phyloP scores from a whole-genome alignment of 1,140 invertebrate genomes.

The Solen grandis region DNA sequence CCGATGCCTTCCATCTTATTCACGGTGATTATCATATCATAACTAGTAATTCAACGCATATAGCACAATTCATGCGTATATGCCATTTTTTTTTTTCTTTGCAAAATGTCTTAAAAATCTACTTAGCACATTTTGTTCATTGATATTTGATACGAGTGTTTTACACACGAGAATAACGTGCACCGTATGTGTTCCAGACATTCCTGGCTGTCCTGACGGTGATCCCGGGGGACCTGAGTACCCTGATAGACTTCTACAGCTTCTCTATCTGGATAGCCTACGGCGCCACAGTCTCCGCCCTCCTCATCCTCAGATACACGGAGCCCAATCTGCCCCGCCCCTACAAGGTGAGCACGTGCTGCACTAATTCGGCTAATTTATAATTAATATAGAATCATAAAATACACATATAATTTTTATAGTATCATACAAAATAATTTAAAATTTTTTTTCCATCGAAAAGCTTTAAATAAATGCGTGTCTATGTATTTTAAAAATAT shows the following conservation, averaged over 20 bases:
- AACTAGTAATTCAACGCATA: neutral
- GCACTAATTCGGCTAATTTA: neutral
- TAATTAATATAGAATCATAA: neutral
- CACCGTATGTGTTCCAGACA: slow-evolving; percentile 47
- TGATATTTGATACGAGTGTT: neutral
- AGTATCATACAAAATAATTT: neutral
- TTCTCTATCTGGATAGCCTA: slow-evolving; percentile 75
- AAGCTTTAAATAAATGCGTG: neutral
- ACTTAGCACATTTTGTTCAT: neutral
- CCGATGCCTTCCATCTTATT: slow-evolving; percentile 94
- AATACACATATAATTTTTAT: neutral
- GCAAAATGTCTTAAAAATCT: neutral
- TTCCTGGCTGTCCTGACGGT: slow-evolving; percentile 59
- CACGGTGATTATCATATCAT: slow-evolving; percentile 86
- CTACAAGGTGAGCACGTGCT: slow-evolving; percentile 85
- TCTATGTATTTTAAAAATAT: neutral
- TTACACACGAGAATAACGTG: neutral
- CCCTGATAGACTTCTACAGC: slow-evolving; percentile 75
- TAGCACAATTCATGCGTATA: neutral
- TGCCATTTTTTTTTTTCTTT: neutral
- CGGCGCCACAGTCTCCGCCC: slow-evolving; percentile 86
- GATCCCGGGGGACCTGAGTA: slow-evolving; percentile 82
- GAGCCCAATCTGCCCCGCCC: slow-evolving; percentile 87
- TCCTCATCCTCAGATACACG: slow-evolving; percentile 88
- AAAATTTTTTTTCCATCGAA: neutral